Base-by-base conservation (phyloP, 2,113 vertebrate genomes). In the Probosciger aterrimus region DNA sequence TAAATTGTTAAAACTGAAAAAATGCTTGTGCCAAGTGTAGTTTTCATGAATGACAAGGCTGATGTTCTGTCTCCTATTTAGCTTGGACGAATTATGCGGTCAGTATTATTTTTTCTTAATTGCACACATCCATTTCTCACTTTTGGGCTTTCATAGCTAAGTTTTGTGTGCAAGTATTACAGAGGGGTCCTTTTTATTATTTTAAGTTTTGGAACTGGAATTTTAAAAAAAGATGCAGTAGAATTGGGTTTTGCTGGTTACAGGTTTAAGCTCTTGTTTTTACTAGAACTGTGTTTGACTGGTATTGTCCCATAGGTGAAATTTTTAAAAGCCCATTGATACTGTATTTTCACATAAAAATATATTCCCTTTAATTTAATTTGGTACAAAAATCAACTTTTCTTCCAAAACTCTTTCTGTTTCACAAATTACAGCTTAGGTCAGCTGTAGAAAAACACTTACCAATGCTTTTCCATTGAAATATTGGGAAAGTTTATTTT, bases 31-130 rank as follows among this genome's bases (percentile, higher is more conserved):
- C 86, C 77, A 91, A 90, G 67, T 63, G 80, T 62, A 87, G 19
- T 92, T 90, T 95, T 96, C 70, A 63, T 85, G 57, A 95, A 84
- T 95, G 90, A 78, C 86, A 75, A 88, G 62, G 64, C 25, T 92
- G 93, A 49, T 68, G 20, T 76, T 94, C 80, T 78, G 49, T 86
- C 60, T 82, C 10, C 60, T 95, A 28, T 91, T 94, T 91, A 74
- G 49, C 59, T 93, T 89, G 92, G 91, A 92, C 25, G 79, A 93
- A 79, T 68, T 27, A 87, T 46, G 27, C 3, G 0, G 37, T 31
- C 31, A 14, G 9, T 60, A 94, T 78, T 75, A 18, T 31, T 92
- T 94, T 86, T 91, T 57, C 62, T 82, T 82, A 90, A 89, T 93
- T 91, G 83, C 69, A 79, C 52, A 37, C 33, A 78, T 86, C 41